A percentile compares a stretch with the other conserved stretches of the same genome.
Conservation (phyloP, 1,140 invertebrate genomes). For the Cyclina sinensis region DNA sequence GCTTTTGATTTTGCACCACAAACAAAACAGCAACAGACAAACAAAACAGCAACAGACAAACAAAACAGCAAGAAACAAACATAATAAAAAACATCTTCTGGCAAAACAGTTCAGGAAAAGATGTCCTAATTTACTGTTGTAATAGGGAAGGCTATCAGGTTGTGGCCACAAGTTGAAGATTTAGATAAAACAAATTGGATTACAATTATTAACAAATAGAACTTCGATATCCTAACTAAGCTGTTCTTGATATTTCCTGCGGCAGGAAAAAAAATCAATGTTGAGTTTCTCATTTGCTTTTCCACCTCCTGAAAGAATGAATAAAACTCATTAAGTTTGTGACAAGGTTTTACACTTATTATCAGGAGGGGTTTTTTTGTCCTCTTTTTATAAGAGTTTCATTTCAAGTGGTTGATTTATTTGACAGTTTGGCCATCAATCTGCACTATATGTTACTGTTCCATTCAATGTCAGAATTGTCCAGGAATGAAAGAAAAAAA, state of each 20-base stretch:
- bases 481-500: no score
- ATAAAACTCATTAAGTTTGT: not conserved
- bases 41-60: no score
- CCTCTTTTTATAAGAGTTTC: not conserved
- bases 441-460: no score
- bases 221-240: not conserved
- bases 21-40: no score
- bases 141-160: constrained; percentile 3
- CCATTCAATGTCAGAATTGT: no score
- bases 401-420: not conserved
- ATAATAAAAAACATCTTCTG: no score
- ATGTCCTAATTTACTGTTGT: not conserved
- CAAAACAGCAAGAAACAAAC: no score
- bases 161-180: not conserved
- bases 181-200: constrained; percentile 13
- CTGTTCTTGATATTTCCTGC: not conserved
- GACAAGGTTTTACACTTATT: constrained; percentile 11
- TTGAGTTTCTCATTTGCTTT: not conserved
- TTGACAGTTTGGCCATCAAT: constrained; percentile 22
- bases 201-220: constrained; percentile 11
- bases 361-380: not conserved
- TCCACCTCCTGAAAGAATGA: not conserved
- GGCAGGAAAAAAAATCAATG: constrained; percentile 12
- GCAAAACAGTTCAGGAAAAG: no score
- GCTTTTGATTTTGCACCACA: no score